Evolutionary conservation across 1,140 invertebrate genomes (phyloP), one percentile per base, ranked within the genome.

Genomic region (Panagrolaimus sp.): DNA sequence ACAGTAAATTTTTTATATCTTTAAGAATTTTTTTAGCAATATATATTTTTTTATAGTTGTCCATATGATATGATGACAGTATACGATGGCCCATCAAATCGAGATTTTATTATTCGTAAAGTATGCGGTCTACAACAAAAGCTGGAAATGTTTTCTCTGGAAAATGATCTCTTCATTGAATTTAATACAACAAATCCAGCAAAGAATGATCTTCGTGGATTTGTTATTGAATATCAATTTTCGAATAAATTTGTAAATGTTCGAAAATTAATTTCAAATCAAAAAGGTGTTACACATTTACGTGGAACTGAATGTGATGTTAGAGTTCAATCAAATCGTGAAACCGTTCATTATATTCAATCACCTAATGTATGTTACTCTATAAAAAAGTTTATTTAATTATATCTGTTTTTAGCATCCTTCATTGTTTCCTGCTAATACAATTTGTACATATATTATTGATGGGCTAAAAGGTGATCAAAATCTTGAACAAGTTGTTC

Each of bases 11-110:
- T 69, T 13, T 72, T 13, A 27, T 63, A 63, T 38, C 5, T 72
- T 51, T 42, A 20, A 5, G 14, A 70, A 1, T 72, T 57, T 70
- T 2, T 70, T 23, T 16, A 13, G n/a, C n/a, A 25, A 9, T 11
- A 3, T 2, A 38, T 38, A 4, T 7, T 4, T 38, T 38, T 38
- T 4, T 84, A 13, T 86, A 98, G 95, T 84, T 98, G 96, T 87
- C 96, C 96, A 66, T 96, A 96, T 87, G 96, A 98, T 86, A 92
- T 90, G 85, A 90, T 98, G 69, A 92, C 92, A 86, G 90, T 99
- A 67, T 96, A 91, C 85, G 96, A 99, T 86, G 96, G 96, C 68
- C 86, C 89, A 65, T 89, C 91, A 79, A 90, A 90, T 83, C 87
- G 88, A 57, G 89, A 89, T 74, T 90, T 92, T 44, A 88, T 93